Conservation (phyloP, 2,888 invertebrate species). For the Lasioglossum morio region DNA sequence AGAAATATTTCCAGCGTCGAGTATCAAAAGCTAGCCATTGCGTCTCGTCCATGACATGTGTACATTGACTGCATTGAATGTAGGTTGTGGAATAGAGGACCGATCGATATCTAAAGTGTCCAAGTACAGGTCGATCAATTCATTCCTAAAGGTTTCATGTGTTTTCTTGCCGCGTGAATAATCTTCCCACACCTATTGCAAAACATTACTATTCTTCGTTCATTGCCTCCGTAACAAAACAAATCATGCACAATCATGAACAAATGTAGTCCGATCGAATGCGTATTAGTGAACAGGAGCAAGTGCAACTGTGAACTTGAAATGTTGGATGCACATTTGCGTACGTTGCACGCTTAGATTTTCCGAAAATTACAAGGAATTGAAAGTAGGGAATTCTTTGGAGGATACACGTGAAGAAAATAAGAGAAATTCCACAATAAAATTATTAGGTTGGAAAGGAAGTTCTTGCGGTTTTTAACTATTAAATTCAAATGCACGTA, state of each 20-base stretch:
- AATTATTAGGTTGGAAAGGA: too few species aligned
- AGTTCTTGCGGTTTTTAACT: too few species aligned
- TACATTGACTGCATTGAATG: slow-evolving; percentile 33
- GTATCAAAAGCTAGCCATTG: slow-evolving; percentile 3
- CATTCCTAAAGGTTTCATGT: slow-evolving; percentile 18
- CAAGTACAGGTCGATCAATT: slow-evolving; percentile 53
- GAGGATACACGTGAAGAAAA: too few species aligned
- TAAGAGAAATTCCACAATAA: too few species aligned
- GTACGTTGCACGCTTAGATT: background rate
- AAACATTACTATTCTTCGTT: background rate
- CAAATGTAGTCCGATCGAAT: background rate
- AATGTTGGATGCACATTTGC: background rate
- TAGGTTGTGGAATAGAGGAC: slow-evolving; percentile 51
- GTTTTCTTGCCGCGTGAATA: slow-evolving; percentile 3
- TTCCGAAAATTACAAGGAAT: background rate
- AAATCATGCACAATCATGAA: background rate
- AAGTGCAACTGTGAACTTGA: background rate
- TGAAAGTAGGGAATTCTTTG: too few species aligned
- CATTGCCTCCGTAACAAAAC: background rate
- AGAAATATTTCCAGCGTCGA: background rate
- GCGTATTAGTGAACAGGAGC: background rate
- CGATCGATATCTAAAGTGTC: slow-evolving; percentile 61
- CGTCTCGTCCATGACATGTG: slow-evolving; percentile 16
- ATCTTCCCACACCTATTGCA: background rate
- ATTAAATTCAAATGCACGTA: too few species aligned